Evolutionary conservation across 2,888 invertebrate genomes (phyloP).

Genomic region (Rhamnusium bicolor): DNA sequence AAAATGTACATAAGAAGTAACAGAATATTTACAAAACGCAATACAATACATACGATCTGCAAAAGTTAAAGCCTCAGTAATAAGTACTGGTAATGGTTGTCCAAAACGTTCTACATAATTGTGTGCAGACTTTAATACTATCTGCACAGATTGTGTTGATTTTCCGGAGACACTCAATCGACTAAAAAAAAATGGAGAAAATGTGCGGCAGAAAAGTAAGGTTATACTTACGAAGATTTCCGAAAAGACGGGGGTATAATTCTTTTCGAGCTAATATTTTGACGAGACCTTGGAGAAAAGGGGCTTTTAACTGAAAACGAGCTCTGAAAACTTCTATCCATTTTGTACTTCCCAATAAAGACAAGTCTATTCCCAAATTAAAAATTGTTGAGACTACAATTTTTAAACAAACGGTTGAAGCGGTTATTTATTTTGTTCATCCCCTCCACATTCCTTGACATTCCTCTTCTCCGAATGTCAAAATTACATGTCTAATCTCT

Average conservation of each 20-base stretch:
- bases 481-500: too few relatives aligned
- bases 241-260: constrained; percentile 61
- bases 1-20: constrained; percentile 10
- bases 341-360: constrained; percentile 23
- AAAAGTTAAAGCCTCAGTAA: constrained; percentile 91
- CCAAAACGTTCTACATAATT: constrained; percentile 88
- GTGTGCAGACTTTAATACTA: constrained; percentile 83
- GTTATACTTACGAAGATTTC: constrained; percentile 66
- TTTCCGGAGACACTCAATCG: constrained; percentile 76
- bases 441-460: too few relatives aligned
- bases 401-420: too few relatives aligned
- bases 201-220: neutral
- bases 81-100: constrained; percentile 86
- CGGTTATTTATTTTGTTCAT: too few relatives aligned
- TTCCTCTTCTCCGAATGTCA: too few relatives aligned
- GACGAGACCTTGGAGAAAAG: constrained; percentile 65
- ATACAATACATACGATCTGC: constrained; percentile 79
- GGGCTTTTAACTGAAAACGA: constrained; percentile 56
- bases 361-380: too few relatives aligned
- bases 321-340: constrained; percentile 56
- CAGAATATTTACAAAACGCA: too few relatives aligned
- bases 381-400: too few relatives aligned
- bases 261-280: constrained; percentile 58
- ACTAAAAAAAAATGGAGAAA: constrained; percentile 57
- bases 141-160: constrained; percentile 80